Percentiles rank a stretch among this genome's conserved stretches.
phyloP scores from a whole-genome alignment of 2,113 vertebrate genomes.

The Nipponia nippon region DNA sequence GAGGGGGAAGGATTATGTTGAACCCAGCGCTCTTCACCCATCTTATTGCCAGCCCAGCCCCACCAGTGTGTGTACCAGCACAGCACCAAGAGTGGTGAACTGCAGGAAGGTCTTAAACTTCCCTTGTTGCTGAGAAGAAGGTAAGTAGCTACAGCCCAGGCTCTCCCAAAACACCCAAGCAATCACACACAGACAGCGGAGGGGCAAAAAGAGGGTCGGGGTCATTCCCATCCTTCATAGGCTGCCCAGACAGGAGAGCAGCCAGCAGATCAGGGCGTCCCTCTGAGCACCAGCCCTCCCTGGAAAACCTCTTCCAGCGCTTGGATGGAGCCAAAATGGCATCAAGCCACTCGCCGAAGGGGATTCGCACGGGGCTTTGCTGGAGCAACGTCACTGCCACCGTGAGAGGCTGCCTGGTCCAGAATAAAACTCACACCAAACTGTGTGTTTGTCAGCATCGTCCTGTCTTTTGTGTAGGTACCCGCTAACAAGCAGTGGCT shows the following conservation, averaged over 20 bases:
- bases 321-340: neutral
- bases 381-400: neutral
- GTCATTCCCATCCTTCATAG: rapidly evolving
- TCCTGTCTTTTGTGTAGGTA: neutral
- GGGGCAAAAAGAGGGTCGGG: rapidly evolving
- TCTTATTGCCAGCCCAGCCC: neutral
- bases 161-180: neutral
- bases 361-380: neutral
- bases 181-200: rapidly evolving
- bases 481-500: neutral
- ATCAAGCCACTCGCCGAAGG: neutral
- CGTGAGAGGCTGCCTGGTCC: neutral
- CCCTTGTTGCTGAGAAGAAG: neutral
- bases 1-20: neutral
- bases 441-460: rapidly evolving
- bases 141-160: neutral
- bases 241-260: neutral
- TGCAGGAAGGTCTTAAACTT: neutral
- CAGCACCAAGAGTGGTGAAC: neutral
- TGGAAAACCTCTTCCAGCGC: neutral
- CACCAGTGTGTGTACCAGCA: rapidly evolving
- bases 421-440: constrained; percentile 25
- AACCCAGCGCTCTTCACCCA: neutral
- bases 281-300: neutral
- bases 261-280: neutral